phyloP scores from a whole-genome alignment of 2,888 invertebrate genomes.

The Drosophila affinis region DNA sequence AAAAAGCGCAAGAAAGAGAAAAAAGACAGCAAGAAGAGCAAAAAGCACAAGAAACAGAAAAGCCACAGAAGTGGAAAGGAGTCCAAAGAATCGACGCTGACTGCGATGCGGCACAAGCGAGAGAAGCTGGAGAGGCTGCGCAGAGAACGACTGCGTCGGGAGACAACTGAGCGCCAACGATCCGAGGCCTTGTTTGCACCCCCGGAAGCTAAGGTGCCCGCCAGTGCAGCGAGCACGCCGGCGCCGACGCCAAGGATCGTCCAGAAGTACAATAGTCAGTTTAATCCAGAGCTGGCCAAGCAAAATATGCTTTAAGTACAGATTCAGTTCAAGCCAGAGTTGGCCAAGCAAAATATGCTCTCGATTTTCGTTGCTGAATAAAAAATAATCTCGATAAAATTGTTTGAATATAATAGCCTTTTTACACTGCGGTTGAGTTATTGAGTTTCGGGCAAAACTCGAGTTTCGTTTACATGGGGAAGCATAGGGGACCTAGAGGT shows the following conservation, averaged over 20 bases:
- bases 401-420: not conserved
- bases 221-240: conserved; percentile 39
- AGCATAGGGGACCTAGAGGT: no score
- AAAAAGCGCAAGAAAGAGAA: conserved; percentile 40
- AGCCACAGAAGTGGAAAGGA: conserved; percentile 31
- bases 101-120: conserved; percentile 68
- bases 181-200: conserved; percentile 89
- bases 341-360: conserved; percentile 90
- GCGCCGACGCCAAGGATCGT: conserved; percentile 83
- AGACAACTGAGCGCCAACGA: conserved; percentile 90
- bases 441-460: no score
- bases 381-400: not conserved
- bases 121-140: conserved; percentile 78
- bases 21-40: conserved; percentile 61
- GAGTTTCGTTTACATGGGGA: no score
- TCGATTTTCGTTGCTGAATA: no score
- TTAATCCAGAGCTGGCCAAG: conserved; percentile 95
- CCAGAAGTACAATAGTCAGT: conserved; percentile 97
- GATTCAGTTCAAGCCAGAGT: conserved; percentile 87
- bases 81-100: conserved; percentile 31
- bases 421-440: no score
- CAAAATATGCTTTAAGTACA: conserved; percentile 86
- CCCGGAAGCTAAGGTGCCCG: conserved; percentile 82
- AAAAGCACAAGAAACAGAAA: conserved; percentile 57
- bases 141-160: conserved; percentile 88